phyloP scores from a whole-genome alignment of 2,888 invertebrate genomes.

The Macrosoma leucophasiata region DNA sequence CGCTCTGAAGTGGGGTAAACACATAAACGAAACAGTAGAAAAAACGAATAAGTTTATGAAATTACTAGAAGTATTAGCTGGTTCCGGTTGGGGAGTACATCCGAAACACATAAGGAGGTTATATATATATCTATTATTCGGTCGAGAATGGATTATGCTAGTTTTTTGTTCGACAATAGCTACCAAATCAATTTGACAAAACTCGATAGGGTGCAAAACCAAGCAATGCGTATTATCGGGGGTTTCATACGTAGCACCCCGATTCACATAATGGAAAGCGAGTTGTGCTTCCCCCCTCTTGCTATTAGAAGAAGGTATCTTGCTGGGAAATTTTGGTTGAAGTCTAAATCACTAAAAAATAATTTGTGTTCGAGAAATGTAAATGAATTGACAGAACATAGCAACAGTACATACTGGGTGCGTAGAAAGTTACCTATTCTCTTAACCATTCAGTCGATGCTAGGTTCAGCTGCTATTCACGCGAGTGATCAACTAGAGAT shows the following conservation, averaged over 20 bases:
- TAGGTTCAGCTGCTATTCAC: slow-evolving; percentile 1
- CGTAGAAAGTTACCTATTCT: slow-evolving; percentile 9
- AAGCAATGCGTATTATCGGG: slow-evolving; percentile 16
- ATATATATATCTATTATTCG: slow-evolving; percentile 11
- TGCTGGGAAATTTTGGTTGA: slow-evolving; percentile 14
- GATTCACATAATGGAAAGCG: slow-evolving; percentile 18
- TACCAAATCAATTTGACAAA: slow-evolving; percentile 10
- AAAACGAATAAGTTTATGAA: slow-evolving; percentile 1
- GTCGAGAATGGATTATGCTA: slow-evolving; percentile 10
- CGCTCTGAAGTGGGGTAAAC: slow-evolving; percentile 6
- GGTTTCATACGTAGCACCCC: slow-evolving; percentile 18
- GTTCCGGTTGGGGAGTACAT: slow-evolving; percentile 13
- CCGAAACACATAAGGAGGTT: slow-evolving; percentile 10
- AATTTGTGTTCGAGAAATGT: not conserved
- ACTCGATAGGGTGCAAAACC: slow-evolving; percentile 18
- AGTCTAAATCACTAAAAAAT: slow-evolving; percentile 1
- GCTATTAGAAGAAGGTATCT: slow-evolving; percentile 13
- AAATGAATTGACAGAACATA: not conserved
- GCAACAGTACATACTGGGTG: not conserved
- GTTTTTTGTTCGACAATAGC: slow-evolving; percentile 10
- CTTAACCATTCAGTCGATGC: not conserved
- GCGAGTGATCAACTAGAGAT: slow-evolving; percentile 6
- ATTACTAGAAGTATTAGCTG: slow-evolving; percentile 11
- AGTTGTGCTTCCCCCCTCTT: slow-evolving; percentile 11
- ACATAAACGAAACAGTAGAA: not conserved